phyloP scores from a whole-genome alignment of 37 sponge, comb jelly and placozoan genomes.

The Aplysina aerophoba region DNA sequence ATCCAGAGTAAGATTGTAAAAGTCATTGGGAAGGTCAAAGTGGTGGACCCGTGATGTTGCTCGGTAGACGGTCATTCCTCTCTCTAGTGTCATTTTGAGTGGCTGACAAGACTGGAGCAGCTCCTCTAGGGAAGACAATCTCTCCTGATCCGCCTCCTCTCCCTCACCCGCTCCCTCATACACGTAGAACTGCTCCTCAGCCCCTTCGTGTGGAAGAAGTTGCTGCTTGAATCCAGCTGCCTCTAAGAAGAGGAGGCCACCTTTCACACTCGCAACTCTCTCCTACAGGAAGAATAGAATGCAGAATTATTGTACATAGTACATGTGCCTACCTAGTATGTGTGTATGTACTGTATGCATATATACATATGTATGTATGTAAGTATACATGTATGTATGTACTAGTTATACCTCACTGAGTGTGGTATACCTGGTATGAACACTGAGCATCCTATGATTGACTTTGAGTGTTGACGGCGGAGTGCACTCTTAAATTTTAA shows the following conservation, averaged over 20 bases:
- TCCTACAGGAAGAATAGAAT: conserved; percentile 28
- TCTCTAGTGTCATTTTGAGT: conserved; percentile 59
- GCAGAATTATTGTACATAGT: no score
- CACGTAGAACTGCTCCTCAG: conserved; percentile 63
- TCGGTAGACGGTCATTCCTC: conserved; percentile 54
- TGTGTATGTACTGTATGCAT: no score
- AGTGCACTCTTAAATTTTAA: no score
- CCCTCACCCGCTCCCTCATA: conserved; percentile 40
- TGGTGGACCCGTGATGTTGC: conserved; percentile 38
- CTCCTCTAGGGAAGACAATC: conserved; percentile 31
- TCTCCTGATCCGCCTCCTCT: conserved; percentile 30
- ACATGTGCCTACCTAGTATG: no score
- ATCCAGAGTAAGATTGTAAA: conserved; percentile 64
- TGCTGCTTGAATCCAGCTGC: conserved; percentile 69
- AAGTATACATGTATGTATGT: no score
- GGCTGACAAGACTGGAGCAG: conserved; percentile 45
- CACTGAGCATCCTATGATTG: no score
- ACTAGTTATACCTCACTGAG: no score
- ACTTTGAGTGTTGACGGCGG: no score
- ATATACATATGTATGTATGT: no score
- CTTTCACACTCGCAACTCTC: conserved; percentile 45
- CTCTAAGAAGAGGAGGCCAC: conserved; percentile 66
- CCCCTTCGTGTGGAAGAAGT: conserved; percentile 55
- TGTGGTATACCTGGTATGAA: no score
- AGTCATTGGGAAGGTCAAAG: conserved; percentile 61